Conservation (phyloP, 2,113 vertebrate genomes). For the Elephas maximus region DNA sequence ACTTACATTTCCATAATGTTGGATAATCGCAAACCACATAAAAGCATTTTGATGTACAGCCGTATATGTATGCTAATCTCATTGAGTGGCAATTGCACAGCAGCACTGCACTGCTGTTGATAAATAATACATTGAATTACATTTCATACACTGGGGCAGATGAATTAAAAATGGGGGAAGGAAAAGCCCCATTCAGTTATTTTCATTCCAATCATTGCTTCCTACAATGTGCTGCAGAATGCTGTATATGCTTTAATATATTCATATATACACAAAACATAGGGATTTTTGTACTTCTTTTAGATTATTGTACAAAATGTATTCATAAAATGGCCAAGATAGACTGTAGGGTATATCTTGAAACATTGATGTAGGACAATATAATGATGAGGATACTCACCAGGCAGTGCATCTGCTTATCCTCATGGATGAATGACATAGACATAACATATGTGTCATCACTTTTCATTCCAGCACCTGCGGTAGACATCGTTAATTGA, state of each 20-base stretch:
- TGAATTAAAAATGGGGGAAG: conserved; percentile 22
- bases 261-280: neutral
- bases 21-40: conserved; percentile 24
- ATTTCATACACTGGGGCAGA: conserved; percentile 39
- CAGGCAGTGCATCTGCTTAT: neutral
- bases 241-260: conserved; percentile 34
- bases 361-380: neutral
- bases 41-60: conserved; percentile 31
- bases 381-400: neutral
- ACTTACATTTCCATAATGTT: conserved; percentile 53
- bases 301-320: conserved; percentile 25
- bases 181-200: conserved; percentile 32
- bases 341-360: neutral
- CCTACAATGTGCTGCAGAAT: neutral
- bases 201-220: conserved; percentile 33
- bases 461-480: neutral
- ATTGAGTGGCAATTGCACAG: conserved; percentile 64
- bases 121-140: conserved; percentile 74
- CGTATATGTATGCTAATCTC: conserved; percentile 56
- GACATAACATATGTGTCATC: neutral
- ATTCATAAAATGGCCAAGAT: conserved; percentile 20
- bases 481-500: neutral
- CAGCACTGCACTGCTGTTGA: conserved; percentile 11
- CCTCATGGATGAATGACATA: neutral
- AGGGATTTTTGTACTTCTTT: neutral